A percentile compares a stretch with the other conserved stretches of the same genome.
phyloP scores from a whole-genome alignment of 2,888 invertebrate genomes.

The Biston betularia region DNA sequence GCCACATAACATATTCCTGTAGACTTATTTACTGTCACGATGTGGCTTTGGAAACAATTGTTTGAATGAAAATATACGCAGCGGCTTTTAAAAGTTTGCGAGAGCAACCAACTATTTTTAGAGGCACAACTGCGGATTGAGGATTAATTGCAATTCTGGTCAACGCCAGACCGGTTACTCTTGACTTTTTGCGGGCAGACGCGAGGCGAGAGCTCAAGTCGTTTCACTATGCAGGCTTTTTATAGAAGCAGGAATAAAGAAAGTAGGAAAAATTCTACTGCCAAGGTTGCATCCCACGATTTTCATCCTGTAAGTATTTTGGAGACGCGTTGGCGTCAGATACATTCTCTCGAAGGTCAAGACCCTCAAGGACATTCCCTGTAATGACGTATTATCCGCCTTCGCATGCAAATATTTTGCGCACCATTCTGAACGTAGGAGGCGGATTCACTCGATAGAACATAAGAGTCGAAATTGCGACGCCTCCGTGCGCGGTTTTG shows the following conservation, averaged over 20 bases:
- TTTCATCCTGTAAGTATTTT: conserved; percentile 46
- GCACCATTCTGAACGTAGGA: conserved; percentile 61
- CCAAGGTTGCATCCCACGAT: conserved; percentile 44
- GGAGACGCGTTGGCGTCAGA: conserved; percentile 50
- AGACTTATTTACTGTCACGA: conserved; percentile 43
- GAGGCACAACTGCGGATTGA: conserved; percentile 67
- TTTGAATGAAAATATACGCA: conserved; percentile 42
- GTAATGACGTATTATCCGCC: conserved; percentile 53
- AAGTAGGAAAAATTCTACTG: conserved; percentile 43
- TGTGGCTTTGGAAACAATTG: conserved; percentile 48
- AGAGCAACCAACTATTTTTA: conserved; percentile 61
- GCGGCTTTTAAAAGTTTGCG: conserved; percentile 32
- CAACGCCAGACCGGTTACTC: conserved; percentile 71
- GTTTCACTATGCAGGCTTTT: not conserved
- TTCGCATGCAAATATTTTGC: conserved; percentile 62
- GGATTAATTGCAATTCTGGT: conserved; percentile 78
- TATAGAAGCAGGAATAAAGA: conserved; percentile 43
- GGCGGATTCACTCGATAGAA: conserved; percentile 44
- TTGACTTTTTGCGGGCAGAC: conserved; percentile 59
- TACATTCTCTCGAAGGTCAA: conserved; percentile 52
- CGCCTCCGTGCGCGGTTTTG: conserved; percentile 56
- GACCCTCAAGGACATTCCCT: conserved; percentile 56
- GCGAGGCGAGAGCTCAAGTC: conserved; percentile 55
- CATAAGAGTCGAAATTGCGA: conserved; percentile 56
- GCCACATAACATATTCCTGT: conserved; percentile 43